These are phyloP conservation scores for Holacanthus passer DNA, from an alignment of 2,113 vertebrate genomes.

Conservation along the genomic window DNA sequence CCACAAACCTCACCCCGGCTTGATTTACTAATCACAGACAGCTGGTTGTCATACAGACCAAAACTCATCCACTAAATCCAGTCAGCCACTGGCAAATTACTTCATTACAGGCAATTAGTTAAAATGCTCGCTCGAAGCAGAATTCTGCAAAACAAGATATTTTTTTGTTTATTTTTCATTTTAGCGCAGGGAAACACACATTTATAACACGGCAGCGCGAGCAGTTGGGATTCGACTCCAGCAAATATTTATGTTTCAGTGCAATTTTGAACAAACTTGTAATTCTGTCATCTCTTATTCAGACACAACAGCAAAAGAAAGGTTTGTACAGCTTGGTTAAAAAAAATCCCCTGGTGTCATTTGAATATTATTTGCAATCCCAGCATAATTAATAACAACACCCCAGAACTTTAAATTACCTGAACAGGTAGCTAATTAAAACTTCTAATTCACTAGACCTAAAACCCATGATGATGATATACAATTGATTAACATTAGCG, in stretches of 20 bases:
- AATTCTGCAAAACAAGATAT: conserved; percentile 27
- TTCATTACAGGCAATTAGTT: conserved; percentile 66
- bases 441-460: conserved; percentile 41
- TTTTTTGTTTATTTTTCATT: conserved; percentile 36
- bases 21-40: conserved; percentile 79
- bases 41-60: conserved; percentile 75
- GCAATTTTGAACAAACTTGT: background rate
- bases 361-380: conserved; percentile 10
- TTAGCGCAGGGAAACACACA: conserved; percentile 13
- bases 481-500: conserved; percentile 42
- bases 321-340: background rate
- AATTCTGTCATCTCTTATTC: background rate
- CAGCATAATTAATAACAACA: conserved; percentile 15
- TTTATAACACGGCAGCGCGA: background rate
- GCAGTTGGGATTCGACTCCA: background rate
- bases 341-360: background rate
- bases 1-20: conserved; percentile 44
- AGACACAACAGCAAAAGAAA: background rate
- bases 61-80: conserved; percentile 58
- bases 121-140: conserved; percentile 38
- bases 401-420: conserved; percentile 29
- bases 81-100: conserved; percentile 63
- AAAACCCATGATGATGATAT: conserved; percentile 50
- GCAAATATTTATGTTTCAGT: conserved; percentile 4
- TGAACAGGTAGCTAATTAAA: conserved; percentile 59